A percentile compares a stretch with the other conserved stretches of the same genome.
phyloP scores from a whole-genome alignment of 2,113 vertebrate species.

The Gnathonemus longibarbis region DNA sequence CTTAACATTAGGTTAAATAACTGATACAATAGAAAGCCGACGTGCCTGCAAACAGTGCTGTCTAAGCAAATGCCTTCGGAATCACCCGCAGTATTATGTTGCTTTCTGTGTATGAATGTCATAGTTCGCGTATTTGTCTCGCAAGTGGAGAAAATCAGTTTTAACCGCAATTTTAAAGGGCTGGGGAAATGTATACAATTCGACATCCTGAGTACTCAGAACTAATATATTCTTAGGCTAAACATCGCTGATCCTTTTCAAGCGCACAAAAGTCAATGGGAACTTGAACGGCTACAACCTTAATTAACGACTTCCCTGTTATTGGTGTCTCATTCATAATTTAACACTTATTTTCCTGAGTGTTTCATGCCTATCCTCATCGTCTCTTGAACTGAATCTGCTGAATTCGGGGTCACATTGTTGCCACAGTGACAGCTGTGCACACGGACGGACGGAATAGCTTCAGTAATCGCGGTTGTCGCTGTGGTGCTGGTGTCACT shows the following conservation, averaged over 20 bases:
- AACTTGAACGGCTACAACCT: background rate
- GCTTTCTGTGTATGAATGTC: background rate
- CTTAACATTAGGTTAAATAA: background rate
- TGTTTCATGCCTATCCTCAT: background rate
- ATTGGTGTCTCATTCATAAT: slow-evolving; percentile 4
- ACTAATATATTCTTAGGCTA: background rate
- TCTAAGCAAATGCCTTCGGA: background rate
- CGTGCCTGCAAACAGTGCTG: background rate
- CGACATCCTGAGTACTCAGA: background rate
- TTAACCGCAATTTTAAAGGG: background rate
- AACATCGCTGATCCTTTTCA: background rate
- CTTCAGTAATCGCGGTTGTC: background rate
- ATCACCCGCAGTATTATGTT: background rate
- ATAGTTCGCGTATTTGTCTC: background rate
- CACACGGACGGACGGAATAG: background rate
- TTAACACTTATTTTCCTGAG: background rate
- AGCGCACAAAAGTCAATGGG: background rate
- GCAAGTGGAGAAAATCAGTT: background rate
- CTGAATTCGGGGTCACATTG: background rate
- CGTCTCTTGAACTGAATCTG: background rate
- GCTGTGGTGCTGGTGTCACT: background rate
- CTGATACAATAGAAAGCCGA: background rate
- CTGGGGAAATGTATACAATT: background rate
- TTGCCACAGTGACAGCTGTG: slow-evolving; percentile 20
- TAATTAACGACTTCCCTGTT: background rate